phyloP scores from a whole-genome alignment of 2,797 vertebrate species.

The Darevskia mixta region DNA sequence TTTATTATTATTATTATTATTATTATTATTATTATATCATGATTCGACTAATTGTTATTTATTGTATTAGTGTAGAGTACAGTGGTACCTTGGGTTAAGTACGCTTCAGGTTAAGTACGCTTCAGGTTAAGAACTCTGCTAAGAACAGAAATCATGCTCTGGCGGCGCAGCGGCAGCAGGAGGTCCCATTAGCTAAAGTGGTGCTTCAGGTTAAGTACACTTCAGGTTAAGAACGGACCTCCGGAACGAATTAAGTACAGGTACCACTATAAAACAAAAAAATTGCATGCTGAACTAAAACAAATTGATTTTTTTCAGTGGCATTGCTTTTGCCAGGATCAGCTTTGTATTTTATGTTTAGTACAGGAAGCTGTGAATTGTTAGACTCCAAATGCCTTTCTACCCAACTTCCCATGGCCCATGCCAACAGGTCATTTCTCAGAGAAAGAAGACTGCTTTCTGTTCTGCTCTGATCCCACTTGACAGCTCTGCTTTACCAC shows the following conservation, averaged over 20 bases:
- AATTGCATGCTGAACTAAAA: not conserved
- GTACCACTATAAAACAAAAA: not conserved
- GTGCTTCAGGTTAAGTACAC: no score
- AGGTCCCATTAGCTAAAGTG: no score
- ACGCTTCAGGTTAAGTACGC: no score
- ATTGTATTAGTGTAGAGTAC: not conserved
- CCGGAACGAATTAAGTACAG: no score
- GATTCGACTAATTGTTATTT: no score
- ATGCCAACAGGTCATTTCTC: not conserved
- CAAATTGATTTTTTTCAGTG: not conserved
- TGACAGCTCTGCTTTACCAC: slow-evolving; percentile 36
- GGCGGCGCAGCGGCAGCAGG: no score
- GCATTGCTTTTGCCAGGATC: not conserved
- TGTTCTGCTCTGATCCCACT: not conserved
- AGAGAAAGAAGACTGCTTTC: not conserved
- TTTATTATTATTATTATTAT: no score
- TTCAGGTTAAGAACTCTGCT: no score
- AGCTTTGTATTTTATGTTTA: not conserved
- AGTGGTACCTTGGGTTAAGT: no score
- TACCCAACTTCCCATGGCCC: not conserved
- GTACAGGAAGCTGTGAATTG: not conserved
- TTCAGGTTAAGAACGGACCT: no score
- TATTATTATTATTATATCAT: no score
- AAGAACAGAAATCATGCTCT: no score
- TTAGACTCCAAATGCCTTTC: not conserved